Percentiles rank a stretch among this genome's conserved stretches.
Evolutionary conservation across 2,797 vertebrate genomes (phyloP).

Genomic region (Paguma larvata): DNA sequence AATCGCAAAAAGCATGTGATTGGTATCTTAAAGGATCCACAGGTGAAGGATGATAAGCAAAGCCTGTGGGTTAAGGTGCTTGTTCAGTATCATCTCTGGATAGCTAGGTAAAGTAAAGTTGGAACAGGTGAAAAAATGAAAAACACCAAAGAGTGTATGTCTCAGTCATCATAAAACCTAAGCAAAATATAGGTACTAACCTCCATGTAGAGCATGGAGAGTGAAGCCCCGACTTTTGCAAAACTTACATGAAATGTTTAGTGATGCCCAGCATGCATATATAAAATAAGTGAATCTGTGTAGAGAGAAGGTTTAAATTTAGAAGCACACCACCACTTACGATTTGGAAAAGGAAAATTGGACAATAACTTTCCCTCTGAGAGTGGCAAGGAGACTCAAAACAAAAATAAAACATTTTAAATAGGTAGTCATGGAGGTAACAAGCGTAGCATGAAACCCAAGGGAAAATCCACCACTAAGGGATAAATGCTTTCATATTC

Average conservation of each 20-base stretch:
- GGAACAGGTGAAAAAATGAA: constrained; percentile 25
- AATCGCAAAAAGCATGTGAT: not conserved
- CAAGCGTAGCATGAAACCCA: not conserved
- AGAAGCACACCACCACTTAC: constrained; percentile 48
- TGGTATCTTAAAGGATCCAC: not conserved
- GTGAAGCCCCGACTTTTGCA: not conserved
- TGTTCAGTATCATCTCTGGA: constrained; percentile 20
- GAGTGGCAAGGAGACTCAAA: constrained; percentile 23
- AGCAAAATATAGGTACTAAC: constrained; percentile 1
- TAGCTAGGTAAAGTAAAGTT: constrained; percentile 33
- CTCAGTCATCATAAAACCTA: constrained; percentile 32
- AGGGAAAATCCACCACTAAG: not conserved
- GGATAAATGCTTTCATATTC: not conserved
- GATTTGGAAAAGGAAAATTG: constrained; percentile 7
- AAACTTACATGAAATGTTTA: constrained; percentile 42
- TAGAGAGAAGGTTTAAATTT: not conserved
- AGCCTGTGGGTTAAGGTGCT: constrained; percentile 25
- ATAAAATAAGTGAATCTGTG: constrained; percentile 52
- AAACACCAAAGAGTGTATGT: not conserved
- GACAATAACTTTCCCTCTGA: constrained; percentile 17
- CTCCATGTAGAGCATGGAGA: not conserved
- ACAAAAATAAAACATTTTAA: constrained; percentile 45
- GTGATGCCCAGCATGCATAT: not conserved
- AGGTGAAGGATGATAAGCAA: constrained; percentile 59
- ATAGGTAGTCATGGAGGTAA: not conserved